Base-by-base conservation (phyloP, 2,797 vertebrate genomes). In the Acipenser ruthenus region DNA sequence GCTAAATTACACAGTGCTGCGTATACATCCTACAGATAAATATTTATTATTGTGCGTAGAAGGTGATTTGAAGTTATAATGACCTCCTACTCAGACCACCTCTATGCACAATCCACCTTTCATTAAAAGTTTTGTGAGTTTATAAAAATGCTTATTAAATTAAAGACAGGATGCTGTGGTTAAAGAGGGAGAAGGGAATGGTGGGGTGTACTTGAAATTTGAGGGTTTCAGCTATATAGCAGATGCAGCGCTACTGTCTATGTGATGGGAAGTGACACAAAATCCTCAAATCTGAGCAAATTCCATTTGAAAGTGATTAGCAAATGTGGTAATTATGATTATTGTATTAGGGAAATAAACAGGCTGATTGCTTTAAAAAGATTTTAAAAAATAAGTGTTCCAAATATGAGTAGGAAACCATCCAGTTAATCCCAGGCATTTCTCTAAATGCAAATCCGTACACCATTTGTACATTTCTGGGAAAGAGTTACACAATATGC, bases 261-360 rank as follows among this genome's bases (percentile, higher is more conserved):
- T 10, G 60, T 18, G 11, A 37, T 23, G 47, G 13, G 47, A 10
- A n/a, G 55, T n/a, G 55, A 58, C 55, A 58, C 55, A n/a, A 13
- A 9, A 37, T 23, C 60, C 8, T 18, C 18, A 37, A 62, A 62
- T 62, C 13, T 2, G 13, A 37, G 60, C 60, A 37, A 62, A 87
- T 88, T 85, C 78, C 78, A 75, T 52, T 6, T 75, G 82, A 85
- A 82, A 72, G 78, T 84, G 82, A 83, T 82, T 78, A 88, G 78
- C 88, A 90, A 88, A 87, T 89, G 87, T 88, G 88, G 85, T 79
- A 62, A 88, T 86, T 81, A 83, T 86, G 86, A 84, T 90, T 86
- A 88, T 84, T 81, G 87, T 81, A 87, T 91, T 86, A 86, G 79
- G 77, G 76, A 85, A 84, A 86, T 87, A 78, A 84, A 83, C 80